Evolutionary conservation across 2,113 vertebrate species (phyloP).

Genomic region (Ciconia boyciana): DNA sequence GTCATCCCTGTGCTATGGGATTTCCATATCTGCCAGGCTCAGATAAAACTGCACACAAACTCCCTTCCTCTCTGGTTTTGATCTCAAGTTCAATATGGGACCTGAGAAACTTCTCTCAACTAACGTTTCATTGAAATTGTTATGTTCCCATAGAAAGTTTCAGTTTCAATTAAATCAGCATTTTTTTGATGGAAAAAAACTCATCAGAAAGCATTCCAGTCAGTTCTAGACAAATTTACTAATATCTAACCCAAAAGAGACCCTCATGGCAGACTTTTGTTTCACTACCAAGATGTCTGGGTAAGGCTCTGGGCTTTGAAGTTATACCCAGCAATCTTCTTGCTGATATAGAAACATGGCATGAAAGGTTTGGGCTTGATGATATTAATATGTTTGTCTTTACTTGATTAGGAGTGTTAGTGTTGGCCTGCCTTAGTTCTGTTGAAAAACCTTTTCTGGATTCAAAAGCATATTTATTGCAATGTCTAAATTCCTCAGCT

Average conservation of each 20-base stretch:
- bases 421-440: not conserved
- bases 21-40: not conserved
- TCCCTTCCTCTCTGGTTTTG: not conserved
- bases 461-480: slow-evolving; percentile 4
- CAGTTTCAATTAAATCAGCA: not conserved
- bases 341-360: not conserved
- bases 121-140: not conserved
- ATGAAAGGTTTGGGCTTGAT: not conserved
- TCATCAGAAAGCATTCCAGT: not conserved
- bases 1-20: not conserved
- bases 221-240: not conserved
- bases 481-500: not conserved
- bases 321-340: not conserved
- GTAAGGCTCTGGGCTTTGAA: not conserved
- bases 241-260: not conserved
- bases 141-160: not conserved
- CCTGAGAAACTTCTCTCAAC: not conserved
- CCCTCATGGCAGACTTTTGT: not conserved
- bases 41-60: not conserved
- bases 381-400: not conserved
- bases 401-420: not conserved
- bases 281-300: not conserved
- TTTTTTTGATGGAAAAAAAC: not conserved
- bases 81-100: not conserved
- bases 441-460: not conserved